These are phyloP conservation scores for Salarias fasciatus DNA, from an alignment of 2,797 vertebrate genomes.

Conservation along the genomic window DNA sequence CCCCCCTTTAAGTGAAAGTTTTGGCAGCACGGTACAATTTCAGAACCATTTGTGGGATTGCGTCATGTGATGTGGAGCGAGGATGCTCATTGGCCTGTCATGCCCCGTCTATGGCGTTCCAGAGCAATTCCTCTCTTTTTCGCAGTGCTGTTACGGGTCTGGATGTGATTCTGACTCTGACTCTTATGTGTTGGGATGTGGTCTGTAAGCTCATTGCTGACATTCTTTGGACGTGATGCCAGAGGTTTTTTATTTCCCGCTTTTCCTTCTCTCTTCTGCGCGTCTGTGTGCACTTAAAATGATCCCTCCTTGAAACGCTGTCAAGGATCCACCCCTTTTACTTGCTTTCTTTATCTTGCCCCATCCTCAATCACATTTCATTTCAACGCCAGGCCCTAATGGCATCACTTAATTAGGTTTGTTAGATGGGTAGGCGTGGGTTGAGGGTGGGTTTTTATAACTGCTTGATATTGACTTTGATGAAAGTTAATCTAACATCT, in stretches of 20 bases:
- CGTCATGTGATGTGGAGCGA: constrained; percentile 71
- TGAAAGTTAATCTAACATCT: constrained; percentile 65
- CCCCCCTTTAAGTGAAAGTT: constrained; percentile 56
- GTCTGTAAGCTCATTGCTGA: constrained; percentile 80
- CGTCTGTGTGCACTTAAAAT: constrained; percentile 71
- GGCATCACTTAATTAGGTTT: constrained; percentile 54
- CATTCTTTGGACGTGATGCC: constrained; percentile 81
- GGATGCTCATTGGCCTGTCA: constrained; percentile 71
- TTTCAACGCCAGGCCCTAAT: constrained; percentile 45
- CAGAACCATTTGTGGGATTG: constrained; percentile 74
- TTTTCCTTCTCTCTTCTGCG: constrained; percentile 57
- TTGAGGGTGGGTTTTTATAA: constrained; percentile 47
- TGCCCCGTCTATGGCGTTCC: constrained; percentile 59
- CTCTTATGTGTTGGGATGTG: constrained; percentile 80
- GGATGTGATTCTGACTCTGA: constrained; percentile 76
- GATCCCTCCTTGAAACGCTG: constrained; percentile 61
- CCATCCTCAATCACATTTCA: constrained; percentile 44
- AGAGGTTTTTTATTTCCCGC: constrained; percentile 65
- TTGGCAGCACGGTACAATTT: constrained; percentile 73
- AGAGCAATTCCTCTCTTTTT: constrained; percentile 65
- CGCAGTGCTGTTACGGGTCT: constrained; percentile 72
- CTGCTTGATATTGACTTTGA: constrained; percentile 64
- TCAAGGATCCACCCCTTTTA: constrained; percentile 50
- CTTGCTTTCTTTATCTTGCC: constrained; percentile 47
- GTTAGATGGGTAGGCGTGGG: constrained; percentile 46